Evolutionary conservation across 2,888 invertebrate genomes (phyloP).

Genomic region (Euzetes globulus): DNA sequence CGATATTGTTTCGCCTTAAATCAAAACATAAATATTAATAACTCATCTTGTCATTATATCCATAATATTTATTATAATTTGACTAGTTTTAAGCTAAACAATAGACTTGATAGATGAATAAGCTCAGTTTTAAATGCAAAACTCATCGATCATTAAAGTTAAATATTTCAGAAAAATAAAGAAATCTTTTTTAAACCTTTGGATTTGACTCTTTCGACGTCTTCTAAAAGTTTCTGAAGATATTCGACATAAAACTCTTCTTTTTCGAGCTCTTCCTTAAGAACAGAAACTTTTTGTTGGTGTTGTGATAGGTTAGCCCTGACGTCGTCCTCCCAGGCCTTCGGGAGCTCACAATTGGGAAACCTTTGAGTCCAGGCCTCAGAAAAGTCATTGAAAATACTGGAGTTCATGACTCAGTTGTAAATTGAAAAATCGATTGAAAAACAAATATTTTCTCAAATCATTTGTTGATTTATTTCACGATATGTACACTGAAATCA

Average conservation of each 20-base stretch:
- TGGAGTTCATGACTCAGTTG: constrained; percentile 45
- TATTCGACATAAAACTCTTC: constrained; percentile 85
- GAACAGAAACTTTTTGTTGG: constrained; percentile 70
- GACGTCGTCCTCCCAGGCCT: constrained; percentile 77
- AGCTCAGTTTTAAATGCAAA: too few species aligned
- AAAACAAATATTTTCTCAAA: background rate
- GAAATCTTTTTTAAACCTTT: background rate
- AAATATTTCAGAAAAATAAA: background rate
- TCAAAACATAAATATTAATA: background rate
- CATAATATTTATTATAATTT: background rate
- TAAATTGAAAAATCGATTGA: background rate
- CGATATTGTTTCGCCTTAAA: background rate
- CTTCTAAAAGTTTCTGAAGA: constrained; percentile 70
- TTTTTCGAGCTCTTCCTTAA: constrained; percentile 77
- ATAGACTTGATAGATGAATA: background rate
- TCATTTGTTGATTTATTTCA: background rate
- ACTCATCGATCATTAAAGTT: background rate
- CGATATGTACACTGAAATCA: background rate
- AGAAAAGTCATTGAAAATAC: constrained; percentile 83
- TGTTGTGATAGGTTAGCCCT: constrained; percentile 80
- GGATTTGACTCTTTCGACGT: constrained; percentile 50
- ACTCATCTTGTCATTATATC: too few species aligned
- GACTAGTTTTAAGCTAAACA: background rate
- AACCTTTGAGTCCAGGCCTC: constrained; percentile 84
- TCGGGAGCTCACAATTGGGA: constrained; percentile 78